Evolutionary conservation across 2,797 vertebrate genomes (phyloP).

Genomic region (Pseudochirops cupreus): DNA sequence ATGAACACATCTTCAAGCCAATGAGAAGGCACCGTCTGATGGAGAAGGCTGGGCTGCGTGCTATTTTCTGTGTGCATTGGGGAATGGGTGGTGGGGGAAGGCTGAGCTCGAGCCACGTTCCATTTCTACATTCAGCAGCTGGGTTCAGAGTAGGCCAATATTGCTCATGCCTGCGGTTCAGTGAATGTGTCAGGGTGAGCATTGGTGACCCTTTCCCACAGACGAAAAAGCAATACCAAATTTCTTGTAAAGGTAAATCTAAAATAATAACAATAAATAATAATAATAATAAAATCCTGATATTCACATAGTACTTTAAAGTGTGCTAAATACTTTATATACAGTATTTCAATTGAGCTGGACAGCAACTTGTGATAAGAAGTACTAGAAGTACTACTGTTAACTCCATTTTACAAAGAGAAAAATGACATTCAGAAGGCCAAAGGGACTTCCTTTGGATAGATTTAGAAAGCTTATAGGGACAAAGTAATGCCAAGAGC

Average conservation of each 20-base stretch:
- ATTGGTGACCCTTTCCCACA: background rate
- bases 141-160: background rate
- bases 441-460: background rate
- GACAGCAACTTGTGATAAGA: background rate
- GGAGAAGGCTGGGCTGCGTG: background rate
- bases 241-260: conserved; percentile 48
- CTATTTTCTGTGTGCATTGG: conserved; percentile 7
- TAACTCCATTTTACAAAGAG: background rate
- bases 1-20: background rate
- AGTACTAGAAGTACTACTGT: background rate
- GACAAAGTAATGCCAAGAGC: background rate
- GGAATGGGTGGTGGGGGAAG: background rate
- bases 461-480: background rate
- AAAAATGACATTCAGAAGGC: background rate
- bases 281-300: background rate
- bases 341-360: background rate
- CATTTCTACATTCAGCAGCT: background rate
- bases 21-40: background rate
- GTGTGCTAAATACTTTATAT: background rate
- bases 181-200: background rate
- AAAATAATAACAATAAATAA: conserved; percentile 24
- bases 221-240: conserved; percentile 19
- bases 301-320: background rate
- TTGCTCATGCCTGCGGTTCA: background rate
- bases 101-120: background rate